Conservation (phyloP, 2,888 invertebrate genomes). For the Heliconius ethilla region DNA sequence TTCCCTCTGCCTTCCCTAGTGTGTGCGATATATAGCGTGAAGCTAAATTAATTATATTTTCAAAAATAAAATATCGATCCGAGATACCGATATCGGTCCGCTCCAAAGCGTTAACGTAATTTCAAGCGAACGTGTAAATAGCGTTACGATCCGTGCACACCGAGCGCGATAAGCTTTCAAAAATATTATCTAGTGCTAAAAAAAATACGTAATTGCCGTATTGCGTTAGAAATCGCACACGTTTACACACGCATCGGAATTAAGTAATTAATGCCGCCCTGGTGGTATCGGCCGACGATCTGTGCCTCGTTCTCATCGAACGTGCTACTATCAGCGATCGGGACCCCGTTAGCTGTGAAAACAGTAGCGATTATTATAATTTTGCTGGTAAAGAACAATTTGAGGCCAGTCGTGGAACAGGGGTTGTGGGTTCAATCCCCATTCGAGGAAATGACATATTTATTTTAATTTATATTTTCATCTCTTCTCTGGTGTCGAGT, state of each 20-base stretch:
- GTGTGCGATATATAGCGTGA: no score
- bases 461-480: no score
- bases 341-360: constrained; percentile 64
- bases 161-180: constrained; percentile 71
- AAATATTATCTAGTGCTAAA: constrained; percentile 68
- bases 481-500: no score
- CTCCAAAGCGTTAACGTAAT: constrained; percentile 40
- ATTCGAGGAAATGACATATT: no score
- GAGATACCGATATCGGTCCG: constrained; percentile 36
- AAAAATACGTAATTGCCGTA: constrained; percentile 69
- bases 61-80: constrained; percentile 24
- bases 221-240: constrained; percentile 77
- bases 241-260: constrained; percentile 77
- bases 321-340: constrained; percentile 59
- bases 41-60: no score
- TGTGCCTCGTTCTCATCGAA: constrained; percentile 64
- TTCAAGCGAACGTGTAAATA: constrained; percentile 60
- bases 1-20: no score
- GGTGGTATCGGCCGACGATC: constrained; percentile 74
- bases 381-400: constrained; percentile 48
- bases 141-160: constrained; percentile 72
- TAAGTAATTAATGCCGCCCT: constrained; percentile 74
- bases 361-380: constrained; percentile 67
- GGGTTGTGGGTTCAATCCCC: no score
- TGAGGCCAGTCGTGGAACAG: background rate